phyloP scores from a whole-genome alignment of 2,888 invertebrate species.

The Lumbricus terrestris region DNA sequence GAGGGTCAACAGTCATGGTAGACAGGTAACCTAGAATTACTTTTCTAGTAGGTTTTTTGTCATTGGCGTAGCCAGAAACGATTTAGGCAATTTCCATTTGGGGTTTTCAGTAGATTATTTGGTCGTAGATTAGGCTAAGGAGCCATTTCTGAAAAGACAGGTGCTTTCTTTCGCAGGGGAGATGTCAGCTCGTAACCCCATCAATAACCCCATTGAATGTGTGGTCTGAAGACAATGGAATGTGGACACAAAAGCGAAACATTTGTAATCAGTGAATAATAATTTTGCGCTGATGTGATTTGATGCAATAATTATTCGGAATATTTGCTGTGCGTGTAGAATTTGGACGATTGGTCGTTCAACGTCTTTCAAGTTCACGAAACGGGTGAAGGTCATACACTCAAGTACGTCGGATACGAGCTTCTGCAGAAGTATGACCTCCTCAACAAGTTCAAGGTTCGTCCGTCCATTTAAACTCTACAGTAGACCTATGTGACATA shows the following conservation, averaged over 20 bases:
- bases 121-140: too few relatives aligned
- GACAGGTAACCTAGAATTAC: neutral
- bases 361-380: conserved; percentile 87
- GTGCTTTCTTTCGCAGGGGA: too few relatives aligned
- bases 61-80: too few relatives aligned
- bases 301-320: neutral
- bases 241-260: neutral
- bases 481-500: neutral
- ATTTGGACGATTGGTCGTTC: conserved; percentile 88
- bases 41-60: too few relatives aligned
- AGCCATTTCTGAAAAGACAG: too few relatives aligned
- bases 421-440: conserved; percentile 91
- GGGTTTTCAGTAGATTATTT: too few relatives aligned
- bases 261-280: neutral
- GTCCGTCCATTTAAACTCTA: conserved; percentile 32
- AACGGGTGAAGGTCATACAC: conserved; percentile 78
- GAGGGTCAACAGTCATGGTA: too few relatives aligned
- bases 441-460: conserved; percentile 87
- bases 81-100: too few relatives aligned
- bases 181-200: too few relatives aligned
- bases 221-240: too few relatives aligned
- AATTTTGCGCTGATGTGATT: neutral
- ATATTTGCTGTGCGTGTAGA: conserved; percentile 40
- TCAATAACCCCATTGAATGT: too few relatives aligned
- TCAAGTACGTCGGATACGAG: conserved; percentile 90